Percentiles rank a stretch among this genome's conserved stretches.
Evolutionary conservation across 2,113 vertebrate species (phyloP).

Genomic region (Dicentrarchus labrax): DNA sequence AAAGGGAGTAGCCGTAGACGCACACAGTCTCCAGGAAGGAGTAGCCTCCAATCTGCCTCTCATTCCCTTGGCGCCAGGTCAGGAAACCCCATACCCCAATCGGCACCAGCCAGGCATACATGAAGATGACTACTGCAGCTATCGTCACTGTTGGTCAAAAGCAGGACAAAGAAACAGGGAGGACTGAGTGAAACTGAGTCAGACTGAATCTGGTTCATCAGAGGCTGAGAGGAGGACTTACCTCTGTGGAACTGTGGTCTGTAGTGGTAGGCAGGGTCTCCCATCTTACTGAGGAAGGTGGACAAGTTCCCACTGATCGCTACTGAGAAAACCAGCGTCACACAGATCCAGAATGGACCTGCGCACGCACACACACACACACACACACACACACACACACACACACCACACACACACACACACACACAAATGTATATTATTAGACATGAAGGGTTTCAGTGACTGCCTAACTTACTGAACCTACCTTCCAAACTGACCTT

Average conservation of each 20-base stretch:
- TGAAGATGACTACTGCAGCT: conserved; percentile 87
- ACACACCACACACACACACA: not conserved
- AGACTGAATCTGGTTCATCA: not conserved
- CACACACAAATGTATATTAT: no score
- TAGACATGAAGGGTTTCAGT: not conserved
- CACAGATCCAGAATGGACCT: conserved; percentile 95
- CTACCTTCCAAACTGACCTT: not conserved
- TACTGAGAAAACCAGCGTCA: conserved; percentile 88
- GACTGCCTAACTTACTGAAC: no score
- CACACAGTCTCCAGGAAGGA: conserved; percentile 91
- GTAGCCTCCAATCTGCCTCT: conserved; percentile 81
- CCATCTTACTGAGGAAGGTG: conserved; percentile 79
- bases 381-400: not conserved
- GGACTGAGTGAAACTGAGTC: not conserved
- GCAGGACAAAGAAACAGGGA: not conserved
- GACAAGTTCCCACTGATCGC: conserved; percentile 89
- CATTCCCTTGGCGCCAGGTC: conserved; percentile 85
- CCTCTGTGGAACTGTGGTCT: conserved; percentile 92
- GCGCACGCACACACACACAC: conserved; percentile 25
- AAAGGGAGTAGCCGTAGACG: conserved; percentile 91
- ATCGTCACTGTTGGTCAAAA: conserved; percentile 82
- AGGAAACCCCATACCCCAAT: conserved; percentile 89
- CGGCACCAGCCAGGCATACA: conserved; percentile 90
- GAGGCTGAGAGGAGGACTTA: conserved; percentile 40
- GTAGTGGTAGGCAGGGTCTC: conserved; percentile 82